Evolutionary conservation across 2,797 vertebrate genomes (phyloP).

Genomic region (Pseudocheirus occidentalis): DNA sequence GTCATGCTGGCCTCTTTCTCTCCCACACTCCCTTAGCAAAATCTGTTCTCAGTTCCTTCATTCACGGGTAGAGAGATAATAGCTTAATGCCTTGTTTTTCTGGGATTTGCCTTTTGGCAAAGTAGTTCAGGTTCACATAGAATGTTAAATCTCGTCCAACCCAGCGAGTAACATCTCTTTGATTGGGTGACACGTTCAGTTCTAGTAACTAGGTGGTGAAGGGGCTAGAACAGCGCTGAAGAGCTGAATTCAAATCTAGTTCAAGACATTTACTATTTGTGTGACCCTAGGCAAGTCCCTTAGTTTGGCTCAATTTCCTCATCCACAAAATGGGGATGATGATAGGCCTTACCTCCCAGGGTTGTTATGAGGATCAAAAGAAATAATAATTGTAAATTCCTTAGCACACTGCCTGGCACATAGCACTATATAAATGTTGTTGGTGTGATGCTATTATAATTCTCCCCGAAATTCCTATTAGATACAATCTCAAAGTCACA

Average conservation of each 20-base stretch:
- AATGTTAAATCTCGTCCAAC: no score
- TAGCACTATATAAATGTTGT: no score
- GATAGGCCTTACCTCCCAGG: accelerated
- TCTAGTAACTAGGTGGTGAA: no score
- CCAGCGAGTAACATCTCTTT: no score
- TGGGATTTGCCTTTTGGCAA: no score
- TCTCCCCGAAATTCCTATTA: no score
- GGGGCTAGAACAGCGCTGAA: no score
- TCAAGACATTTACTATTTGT: accelerated
- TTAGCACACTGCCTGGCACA: background rate
- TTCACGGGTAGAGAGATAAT: background rate
- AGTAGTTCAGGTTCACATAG: no score
- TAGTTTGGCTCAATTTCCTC: accelerated
- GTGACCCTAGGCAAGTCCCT: background rate
- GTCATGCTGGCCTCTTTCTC: background rate
- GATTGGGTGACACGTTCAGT: no score
- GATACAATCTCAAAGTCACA: no score
- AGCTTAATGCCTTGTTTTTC: background rate
- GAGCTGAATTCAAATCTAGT: accelerated
- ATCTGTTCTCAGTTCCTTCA: background rate
- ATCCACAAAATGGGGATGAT: background rate
- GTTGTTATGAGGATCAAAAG: background rate
- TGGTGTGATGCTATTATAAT: no score
- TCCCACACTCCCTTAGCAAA: background rate
- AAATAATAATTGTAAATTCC: no score